Evolutionary conservation across 2,888 invertebrate species (phyloP), one percentile per base, ranked within the genome.

Genomic region (Lepidonotus clava): DNA sequence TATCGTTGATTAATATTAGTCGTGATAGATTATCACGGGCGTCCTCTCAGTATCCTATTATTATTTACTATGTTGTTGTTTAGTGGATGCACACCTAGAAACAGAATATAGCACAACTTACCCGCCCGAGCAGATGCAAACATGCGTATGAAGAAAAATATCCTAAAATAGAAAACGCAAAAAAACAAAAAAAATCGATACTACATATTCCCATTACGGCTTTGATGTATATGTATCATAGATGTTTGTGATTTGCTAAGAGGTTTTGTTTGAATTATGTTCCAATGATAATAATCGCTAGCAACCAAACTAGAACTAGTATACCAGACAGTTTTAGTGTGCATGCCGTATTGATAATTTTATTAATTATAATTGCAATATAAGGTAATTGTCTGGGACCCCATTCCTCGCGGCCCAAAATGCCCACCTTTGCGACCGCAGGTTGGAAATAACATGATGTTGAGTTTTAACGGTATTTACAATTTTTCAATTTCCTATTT

Each of bases 271-370:
- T 80, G 80, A 80, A 80, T 51, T 80, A 80, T 46, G 80, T 80
- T 80, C 80, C 80, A 46, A 51, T 46, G 34, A 80, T 46, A 28
- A 2, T 80, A 80, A 46, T 46, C 32, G 80, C 80, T 80, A 80
- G 41, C 80, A 80, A 80, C 80, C 80, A 80, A 80, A 80, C 80
- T 51, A 80, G 80, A 80, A 80, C 80, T 80, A 80, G 80, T 80
- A 46, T 80, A 80, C 51, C 80, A 46, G 80, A 71, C 80, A 46
- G 80, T 41, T 46, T 80, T 80, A 80, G 51, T n/a, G 80, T 80
- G 80, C 80, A 80, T 80, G 80, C 80, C 46, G 71, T 61, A 61
- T 61, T 24, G 28, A 38, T 40, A 46, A 80, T 80, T 80, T 80
- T 80, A 80, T 80, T 32, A 80, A 51, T 80, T 80, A 34, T 76